Conservation (phyloP, 2,888 invertebrate species). For the Tiliacea citrago region DNA sequence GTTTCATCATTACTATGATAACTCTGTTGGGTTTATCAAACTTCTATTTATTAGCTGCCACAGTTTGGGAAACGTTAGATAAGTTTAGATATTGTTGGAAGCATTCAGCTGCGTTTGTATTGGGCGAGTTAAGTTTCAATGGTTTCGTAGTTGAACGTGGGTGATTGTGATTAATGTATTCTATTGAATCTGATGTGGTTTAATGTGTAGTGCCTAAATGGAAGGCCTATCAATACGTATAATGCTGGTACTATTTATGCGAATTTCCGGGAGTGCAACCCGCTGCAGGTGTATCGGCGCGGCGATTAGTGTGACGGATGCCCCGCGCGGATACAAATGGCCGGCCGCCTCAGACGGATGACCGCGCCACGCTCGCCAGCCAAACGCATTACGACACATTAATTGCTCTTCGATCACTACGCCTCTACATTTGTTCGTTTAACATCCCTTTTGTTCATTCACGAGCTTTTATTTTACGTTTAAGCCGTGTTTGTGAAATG, state of each 20-base stretch:
- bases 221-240: neutral
- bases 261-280: conserved; percentile 56
- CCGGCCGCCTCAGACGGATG: conserved; percentile 84
- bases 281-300: conserved; percentile 81
- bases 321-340: conserved; percentile 83
- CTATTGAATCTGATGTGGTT: conserved; percentile 2
- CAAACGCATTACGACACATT: conserved; percentile 80
- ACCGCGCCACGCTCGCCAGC: conserved; percentile 69
- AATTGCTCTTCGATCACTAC: conserved; percentile 81
- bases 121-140: conserved; percentile 32
- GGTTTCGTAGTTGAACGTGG: conserved; percentile 14
- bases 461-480: conserved; percentile 33
- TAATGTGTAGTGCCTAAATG: conserved; percentile 15
- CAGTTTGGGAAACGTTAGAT: conserved; percentile 68
- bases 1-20: conserved; percentile 85
- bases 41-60: conserved; percentile 79
- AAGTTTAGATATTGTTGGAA: conserved; percentile 48
- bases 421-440: conserved; percentile 74
- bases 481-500: conserved; percentile 9
- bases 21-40: conserved; percentile 82
- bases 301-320: conserved; percentile 87
- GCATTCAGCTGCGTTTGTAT: conserved; percentile 39
- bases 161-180: conserved; percentile 10
- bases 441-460: conserved; percentile 39
- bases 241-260: conserved; percentile 38